Base-by-base conservation (phyloP, 2,797 vertebrate genomes). In the Thaleichthys pacificus region DNA sequence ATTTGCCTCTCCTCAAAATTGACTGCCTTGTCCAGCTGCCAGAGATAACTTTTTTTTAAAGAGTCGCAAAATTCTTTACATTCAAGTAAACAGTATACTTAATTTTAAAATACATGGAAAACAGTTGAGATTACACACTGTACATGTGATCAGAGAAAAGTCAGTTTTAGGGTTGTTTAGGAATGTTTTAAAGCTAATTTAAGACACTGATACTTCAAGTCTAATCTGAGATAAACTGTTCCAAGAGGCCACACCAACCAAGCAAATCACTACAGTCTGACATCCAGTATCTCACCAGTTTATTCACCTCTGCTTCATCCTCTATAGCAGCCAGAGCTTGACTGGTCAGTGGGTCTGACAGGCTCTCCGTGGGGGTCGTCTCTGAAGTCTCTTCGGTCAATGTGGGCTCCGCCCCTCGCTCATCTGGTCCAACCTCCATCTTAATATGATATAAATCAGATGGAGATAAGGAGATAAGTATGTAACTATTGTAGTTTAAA, bases 261-360 rank as follows among this genome's bases (percentile, higher is more conserved):
- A 65, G 6, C 24, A 28, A 19, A 49, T 2, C 9, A 17, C 5
- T 15, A 5, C n/a, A 51, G 17, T 21, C 4, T 28, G 42, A 17
- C 4, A 61, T 19, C 17, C 15, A 24, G 19, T 7, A n/a, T 2
- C 74, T 89, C 79, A 93, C 97, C 97, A 99, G 97, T 82, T 95
- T 95, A 89, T 98, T 97, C 80, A 99, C 93, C 79, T 95, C 83
- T 2, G 94, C 92, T 79, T 99, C 97, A 61, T 98, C 97, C 66
- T 98, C 95, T 0, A 99, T 94, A 61, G 92, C 88, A 74, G 88
- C 93, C 78, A 99, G 88, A 54, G 95, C 91, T 73, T 95, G 90
- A 0, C 87, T 30, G 0, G 89, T 95, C 75, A 95, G 38, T 0
- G 78, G 70, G 47, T 66, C 71, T 15, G 47, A 61, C 54, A 54